These are phyloP conservation scores for Sinocyclocheilus maitianheensis DNA, from an alignment of 2,113 vertebrate genomes.

Conservation along the genomic window DNA sequence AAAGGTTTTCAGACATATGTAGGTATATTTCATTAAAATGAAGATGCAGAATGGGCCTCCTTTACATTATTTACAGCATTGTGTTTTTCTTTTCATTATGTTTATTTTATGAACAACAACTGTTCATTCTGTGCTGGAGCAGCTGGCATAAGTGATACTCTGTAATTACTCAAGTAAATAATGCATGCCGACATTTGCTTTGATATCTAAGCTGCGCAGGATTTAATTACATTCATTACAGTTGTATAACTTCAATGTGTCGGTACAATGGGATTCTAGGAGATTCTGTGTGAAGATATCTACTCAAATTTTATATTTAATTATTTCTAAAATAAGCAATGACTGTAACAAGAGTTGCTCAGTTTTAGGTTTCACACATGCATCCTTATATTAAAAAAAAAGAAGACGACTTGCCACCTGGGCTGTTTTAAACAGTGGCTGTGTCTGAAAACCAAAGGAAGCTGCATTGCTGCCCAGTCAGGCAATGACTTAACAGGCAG, in stretches of 20 bases:
- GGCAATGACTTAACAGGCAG: neutral
- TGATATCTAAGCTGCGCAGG: conserved; percentile 22
- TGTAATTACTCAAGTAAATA: conserved; percentile 46
- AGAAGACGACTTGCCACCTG: too few species aligned
- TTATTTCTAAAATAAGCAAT: conserved; percentile 8
- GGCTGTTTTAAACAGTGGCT: neutral
- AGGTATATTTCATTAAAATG: neutral
- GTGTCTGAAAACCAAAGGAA: conserved; percentile 4
- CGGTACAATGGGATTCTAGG: conserved; percentile 6
- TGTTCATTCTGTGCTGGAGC: conserved; percentile 25
- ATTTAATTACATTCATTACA: conserved; percentile 48
- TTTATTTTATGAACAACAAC: conserved; percentile 37
- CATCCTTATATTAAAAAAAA: neutral
- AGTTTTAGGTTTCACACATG: neutral
- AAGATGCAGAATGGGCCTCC: neutral
- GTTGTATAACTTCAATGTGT: neutral
- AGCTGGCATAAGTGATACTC: conserved; percentile 33
- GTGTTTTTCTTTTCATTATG: neutral
- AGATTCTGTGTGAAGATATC: neutral
- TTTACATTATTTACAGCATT: neutral
- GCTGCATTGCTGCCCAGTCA: neutral
- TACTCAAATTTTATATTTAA: neutral
- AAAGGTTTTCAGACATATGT: neutral
- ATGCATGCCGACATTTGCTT: conserved; percentile 53
- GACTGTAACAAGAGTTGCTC: neutral